A percentile compares a stretch with the other conserved stretches of the same genome.
Evolutionary conservation across 2,888 invertebrate genomes (phyloP).

Genomic region (Atethmia centrago): DNA sequence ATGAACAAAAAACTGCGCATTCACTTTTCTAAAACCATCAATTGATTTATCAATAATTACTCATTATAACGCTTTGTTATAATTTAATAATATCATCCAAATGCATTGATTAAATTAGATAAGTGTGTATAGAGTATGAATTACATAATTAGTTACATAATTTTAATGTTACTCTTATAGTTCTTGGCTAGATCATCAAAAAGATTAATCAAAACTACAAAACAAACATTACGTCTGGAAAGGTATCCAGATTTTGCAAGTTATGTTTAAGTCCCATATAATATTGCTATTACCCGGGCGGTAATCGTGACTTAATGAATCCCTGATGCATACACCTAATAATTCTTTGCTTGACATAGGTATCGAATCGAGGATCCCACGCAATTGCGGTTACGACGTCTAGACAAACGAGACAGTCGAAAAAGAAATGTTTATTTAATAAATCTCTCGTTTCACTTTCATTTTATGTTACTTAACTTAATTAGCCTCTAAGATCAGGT

Average conservation of each 20-base stretch:
- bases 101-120: slow-evolving; percentile 41
- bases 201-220: slow-evolving; percentile 1
- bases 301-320: background rate
- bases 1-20: slow-evolving; percentile 33
- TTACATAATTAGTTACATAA: slow-evolving; percentile 33
- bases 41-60: slow-evolving; percentile 29
- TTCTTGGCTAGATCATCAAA: slow-evolving; percentile 25
- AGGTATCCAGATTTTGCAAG: background rate
- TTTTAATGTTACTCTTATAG: background rate
- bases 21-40: slow-evolving; percentile 29
- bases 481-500: slow-evolving; percentile 40
- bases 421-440: slow-evolving; percentile 9
- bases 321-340: background rate
- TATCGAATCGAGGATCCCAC: background rate
- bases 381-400: background rate
- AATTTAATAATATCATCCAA: slow-evolving; percentile 29
- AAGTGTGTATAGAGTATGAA: slow-evolving; percentile 13
- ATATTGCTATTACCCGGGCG: too few relatives aligned
- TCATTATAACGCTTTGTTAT: slow-evolving; percentile 27
- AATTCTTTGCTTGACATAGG: too few relatives aligned
- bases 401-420: background rate
- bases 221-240: background rate
- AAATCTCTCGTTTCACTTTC: slow-evolving; percentile 38
- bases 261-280: background rate
- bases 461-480: slow-evolving; percentile 36